Percentiles rank a stretch among this genome's conserved stretches.
Conservation (phyloP, 2,888 invertebrate species). For the Drosophila basisetae region DNA sequence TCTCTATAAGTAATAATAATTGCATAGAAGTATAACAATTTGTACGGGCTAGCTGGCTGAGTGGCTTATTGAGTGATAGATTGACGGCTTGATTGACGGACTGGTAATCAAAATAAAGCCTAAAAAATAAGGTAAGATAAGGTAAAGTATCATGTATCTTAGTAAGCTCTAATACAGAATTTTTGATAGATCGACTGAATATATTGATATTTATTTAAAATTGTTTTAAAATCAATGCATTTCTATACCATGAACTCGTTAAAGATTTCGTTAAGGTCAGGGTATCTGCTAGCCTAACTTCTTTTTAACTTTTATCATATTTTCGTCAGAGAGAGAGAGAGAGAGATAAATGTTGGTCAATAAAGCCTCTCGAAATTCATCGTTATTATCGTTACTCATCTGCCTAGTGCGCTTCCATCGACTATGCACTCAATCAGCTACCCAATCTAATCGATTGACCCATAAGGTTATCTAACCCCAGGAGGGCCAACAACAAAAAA, state of each 20-base stretch:
- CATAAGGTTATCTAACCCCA: background rate
- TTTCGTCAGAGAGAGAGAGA: too few species aligned
- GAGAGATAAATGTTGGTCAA: background rate
- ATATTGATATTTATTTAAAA: background rate
- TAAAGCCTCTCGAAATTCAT: background rate
- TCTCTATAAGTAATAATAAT: background rate
- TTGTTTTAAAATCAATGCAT: too few species aligned
- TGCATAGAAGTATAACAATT: background rate
- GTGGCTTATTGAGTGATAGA: background rate
- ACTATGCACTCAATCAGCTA: background rate
- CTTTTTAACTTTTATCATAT: background rate
- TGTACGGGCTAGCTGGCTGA: background rate
- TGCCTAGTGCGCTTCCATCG: background rate
- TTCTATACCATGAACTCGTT: too few species aligned
- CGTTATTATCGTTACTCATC: background rate
- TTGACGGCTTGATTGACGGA: background rate
- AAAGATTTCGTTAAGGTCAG: background rate
- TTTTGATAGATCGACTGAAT: background rate
- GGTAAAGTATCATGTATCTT: too few species aligned
- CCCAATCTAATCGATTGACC: slow-evolving; percentile 14
- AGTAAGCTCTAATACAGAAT: background rate
- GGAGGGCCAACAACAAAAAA: slow-evolving; percentile 7
- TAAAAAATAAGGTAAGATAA: background rate
- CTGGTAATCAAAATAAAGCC: background rate
- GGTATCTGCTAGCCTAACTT: background rate